Evolutionary conservation across 2,888 invertebrate genomes (phyloP).

Genomic region (Ornithoptera alexandrae): DNA sequence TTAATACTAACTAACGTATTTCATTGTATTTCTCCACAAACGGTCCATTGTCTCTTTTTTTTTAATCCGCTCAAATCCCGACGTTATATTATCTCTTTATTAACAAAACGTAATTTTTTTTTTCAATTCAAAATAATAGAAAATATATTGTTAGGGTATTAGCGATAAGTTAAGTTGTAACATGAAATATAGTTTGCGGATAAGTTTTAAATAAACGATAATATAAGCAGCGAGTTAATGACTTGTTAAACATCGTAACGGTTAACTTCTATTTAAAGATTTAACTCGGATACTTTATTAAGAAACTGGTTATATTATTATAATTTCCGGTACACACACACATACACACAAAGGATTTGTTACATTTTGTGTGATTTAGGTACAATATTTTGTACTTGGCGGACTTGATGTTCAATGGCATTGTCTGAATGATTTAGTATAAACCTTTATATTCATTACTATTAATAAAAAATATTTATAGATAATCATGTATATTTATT

Average conservation of each 20-base stretch:
- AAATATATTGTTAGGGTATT: neutral
- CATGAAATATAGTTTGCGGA: too few species aligned
- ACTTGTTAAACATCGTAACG: neutral
- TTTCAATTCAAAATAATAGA: neutral
- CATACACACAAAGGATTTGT: too few species aligned
- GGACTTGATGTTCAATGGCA: too few species aligned
- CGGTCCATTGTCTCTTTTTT: conserved; percentile 25
- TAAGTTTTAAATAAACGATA: neutral
- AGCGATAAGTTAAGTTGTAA: neutral
- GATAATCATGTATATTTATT: too few species aligned
- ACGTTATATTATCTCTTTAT: conserved; percentile 12
- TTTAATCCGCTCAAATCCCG: conserved; percentile 11
- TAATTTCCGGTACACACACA: too few species aligned
- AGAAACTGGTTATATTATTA: neutral
- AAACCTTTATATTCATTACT: too few species aligned
- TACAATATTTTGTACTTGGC: too few species aligned
- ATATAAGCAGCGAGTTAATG: neutral
- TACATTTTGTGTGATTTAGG: too few species aligned
- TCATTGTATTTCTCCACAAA: conserved; percentile 10
- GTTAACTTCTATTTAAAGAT: neutral
- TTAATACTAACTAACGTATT: conserved; percentile 2
- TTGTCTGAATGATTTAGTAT: too few species aligned
- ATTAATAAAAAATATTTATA: too few species aligned
- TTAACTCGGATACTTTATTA: neutral
- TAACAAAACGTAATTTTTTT: conserved; percentile 18